A percentile compares a stretch with the other conserved stretches of the same genome.
phyloP scores from a whole-genome alignment of 2,113 vertebrate genomes.

The Mirza zaza region DNA sequence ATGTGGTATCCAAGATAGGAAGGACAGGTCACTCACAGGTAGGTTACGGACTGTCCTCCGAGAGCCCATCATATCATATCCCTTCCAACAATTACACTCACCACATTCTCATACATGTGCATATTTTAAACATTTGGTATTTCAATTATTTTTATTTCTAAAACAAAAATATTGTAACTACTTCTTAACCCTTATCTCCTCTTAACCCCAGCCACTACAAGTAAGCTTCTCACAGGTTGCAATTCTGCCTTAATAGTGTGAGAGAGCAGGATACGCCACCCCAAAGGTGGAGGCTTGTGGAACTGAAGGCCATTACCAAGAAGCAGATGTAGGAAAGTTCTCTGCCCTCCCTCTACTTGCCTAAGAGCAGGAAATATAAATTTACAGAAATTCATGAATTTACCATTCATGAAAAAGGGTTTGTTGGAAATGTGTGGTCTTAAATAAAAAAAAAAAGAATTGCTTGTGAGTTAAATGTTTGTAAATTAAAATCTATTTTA shows the following conservation, averaged over 20 bases:
- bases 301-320: not conserved
- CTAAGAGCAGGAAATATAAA: not conserved
- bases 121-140: too few species aligned
- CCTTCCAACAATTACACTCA: not conserved
- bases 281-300: not conserved
- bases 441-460: too few species aligned
- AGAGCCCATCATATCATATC: not conserved
- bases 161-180: not conserved
- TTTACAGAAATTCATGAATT: too few species aligned
- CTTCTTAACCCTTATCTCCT: not conserved
- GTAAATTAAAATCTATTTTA: not conserved
- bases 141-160: not conserved
- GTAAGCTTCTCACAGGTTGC: too few species aligned
- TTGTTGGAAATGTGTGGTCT: too few species aligned
- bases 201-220: not conserved
- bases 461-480: not conserved
- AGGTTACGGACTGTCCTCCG: not conserved
- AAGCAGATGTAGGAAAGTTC: not conserved
- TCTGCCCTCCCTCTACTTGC: not conserved
- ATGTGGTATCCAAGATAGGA: not conserved
- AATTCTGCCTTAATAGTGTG: not conserved
- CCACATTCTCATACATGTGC: not conserved
- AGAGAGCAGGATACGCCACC: not conserved
- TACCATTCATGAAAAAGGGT: not conserved
- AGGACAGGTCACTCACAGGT: not conserved